phyloP scores from a whole-genome alignment of 2,113 vertebrate species.

The Perca schrenkii region DNA sequence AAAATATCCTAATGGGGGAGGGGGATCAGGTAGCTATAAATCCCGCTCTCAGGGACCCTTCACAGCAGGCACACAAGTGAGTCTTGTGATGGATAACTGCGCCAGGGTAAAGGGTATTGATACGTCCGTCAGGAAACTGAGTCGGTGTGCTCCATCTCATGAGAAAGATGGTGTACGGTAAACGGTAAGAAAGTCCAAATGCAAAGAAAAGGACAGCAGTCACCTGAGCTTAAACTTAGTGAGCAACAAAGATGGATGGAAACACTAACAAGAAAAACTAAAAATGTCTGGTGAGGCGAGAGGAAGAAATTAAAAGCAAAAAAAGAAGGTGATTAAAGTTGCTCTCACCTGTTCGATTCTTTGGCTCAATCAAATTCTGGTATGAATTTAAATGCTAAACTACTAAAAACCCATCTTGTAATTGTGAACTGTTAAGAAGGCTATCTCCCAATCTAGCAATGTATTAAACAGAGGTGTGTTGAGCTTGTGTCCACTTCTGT shows the following conservation, averaged over 20 bases:
- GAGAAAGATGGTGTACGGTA: conserved; percentile 28
- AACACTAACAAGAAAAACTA: background rate
- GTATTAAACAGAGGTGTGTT: background rate
- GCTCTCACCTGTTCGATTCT: background rate
- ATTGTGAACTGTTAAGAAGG: background rate
- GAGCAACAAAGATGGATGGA: background rate
- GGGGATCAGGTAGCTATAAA: conserved; percentile 62
- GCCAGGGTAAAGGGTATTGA: conserved; percentile 65
- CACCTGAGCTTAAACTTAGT: background rate
- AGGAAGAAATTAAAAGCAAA: background rate
- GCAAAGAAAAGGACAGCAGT: conserved; percentile 9
- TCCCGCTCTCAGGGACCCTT: conserved; percentile 65
- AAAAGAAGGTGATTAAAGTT: background rate
- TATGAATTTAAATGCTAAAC: background rate
- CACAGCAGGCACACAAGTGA: conserved; percentile 32
- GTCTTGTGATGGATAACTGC: conserved; percentile 67
- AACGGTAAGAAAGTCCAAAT: conserved; percentile 21
- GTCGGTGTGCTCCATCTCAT: conserved; percentile 41
- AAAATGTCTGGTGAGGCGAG: background rate
- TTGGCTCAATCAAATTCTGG: background rate
- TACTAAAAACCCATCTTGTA: background rate
- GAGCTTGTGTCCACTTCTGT: background rate
- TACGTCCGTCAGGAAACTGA: conserved; percentile 57
- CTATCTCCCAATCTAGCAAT: background rate
- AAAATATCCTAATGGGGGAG: conserved; percentile 56